Conservation (phyloP, 1,140 invertebrate genomes). For the Panulirus ornatus region DNA sequence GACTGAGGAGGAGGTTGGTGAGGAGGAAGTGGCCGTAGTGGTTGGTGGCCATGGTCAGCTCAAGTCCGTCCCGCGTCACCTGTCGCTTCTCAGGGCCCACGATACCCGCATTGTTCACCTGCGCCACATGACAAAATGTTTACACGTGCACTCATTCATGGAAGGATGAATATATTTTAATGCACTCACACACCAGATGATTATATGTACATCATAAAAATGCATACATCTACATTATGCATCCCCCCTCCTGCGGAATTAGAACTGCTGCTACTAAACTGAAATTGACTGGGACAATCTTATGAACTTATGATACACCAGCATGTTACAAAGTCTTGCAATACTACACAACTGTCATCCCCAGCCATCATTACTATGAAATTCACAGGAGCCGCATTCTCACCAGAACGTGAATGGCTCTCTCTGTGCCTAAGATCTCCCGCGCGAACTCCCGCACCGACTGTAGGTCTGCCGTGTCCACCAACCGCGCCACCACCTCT, state of each 20-base stretch:
- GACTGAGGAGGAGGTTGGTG: slow-evolving; percentile 37
- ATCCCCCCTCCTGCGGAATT: too few relatives aligned
- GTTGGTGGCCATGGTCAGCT: slow-evolving; percentile 80
- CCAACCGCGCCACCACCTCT: slow-evolving; percentile 81
- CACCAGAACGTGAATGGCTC: slow-evolving; percentile 85
- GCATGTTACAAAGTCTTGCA: too few relatives aligned
- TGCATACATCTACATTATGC: too few relatives aligned
- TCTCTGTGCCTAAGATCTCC: slow-evolving; percentile 82
- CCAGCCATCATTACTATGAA: not conserved
- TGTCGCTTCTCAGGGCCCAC: slow-evolving; percentile 85
- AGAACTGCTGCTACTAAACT: too few relatives aligned
- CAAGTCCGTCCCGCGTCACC: slow-evolving; percentile 79
- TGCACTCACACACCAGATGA: too few relatives aligned
- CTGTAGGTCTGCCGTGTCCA: slow-evolving; percentile 85
- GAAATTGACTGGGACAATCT: too few relatives aligned
- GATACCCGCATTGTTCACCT: slow-evolving; percentile 82
- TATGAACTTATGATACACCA: too few relatives aligned
- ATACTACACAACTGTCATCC: not conserved
- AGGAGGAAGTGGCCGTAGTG: slow-evolving; percentile 78
- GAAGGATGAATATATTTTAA: too few relatives aligned
- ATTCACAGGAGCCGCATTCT: not conserved
- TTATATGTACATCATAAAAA: too few relatives aligned
- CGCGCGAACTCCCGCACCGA: slow-evolving; percentile 86
- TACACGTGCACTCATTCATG: too few relatives aligned
- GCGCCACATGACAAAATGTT: not conserved